Evolutionary conservation across 2,797 vertebrate genomes (phyloP), one percentile per base, ranked within the genome.

Genomic region (Microctenopoma steveboyesi): DNA sequence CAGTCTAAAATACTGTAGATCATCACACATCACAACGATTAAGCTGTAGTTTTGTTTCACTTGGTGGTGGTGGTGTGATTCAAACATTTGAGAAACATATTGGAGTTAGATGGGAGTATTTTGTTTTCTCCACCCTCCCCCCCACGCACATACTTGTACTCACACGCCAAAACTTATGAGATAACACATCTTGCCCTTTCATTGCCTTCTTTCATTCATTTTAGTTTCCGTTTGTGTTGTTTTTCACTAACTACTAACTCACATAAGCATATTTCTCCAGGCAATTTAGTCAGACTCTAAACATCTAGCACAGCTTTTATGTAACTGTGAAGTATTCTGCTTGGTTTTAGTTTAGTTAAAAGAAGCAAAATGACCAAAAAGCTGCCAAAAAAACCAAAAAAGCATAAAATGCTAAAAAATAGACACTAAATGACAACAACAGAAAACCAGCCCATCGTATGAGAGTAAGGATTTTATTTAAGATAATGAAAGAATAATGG

Each of bases 381-480:
- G 37, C 10, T 9, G 11, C 8, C 37, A 37, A 10, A 3, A 3
- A 9, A 37, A 37, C 37, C 37, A 37, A 11, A 37, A 37, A 11
- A 37, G 37, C 10, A 9, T 10, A 37, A 37, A 9, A 37, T 37
- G 37, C 10, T 1, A 1, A 37, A 9, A 37, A 11, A 37, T 7
- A 10, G 0, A 37, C 7, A 3, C 28, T 7, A 37, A 37, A 37
- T 9, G 8, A 37, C 35, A 6, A 37, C 7, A 37, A 37, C 10
- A 3, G 10, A 9, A 37, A 37, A 45, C 7, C n/a, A 51, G 11
- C 3, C 5, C 11, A 27, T 39, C 45, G 6, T 70, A 28, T 13
- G 9, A 62, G 64, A 72, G 60, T 14, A 30, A 55, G 1, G 4
- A 28, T 59, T 86, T 82, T 74, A 86, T 84, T 84, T 73, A 1